Conservation (phyloP, 2,113 vertebrate genomes). For the Rhinoderma darwinii region DNA sequence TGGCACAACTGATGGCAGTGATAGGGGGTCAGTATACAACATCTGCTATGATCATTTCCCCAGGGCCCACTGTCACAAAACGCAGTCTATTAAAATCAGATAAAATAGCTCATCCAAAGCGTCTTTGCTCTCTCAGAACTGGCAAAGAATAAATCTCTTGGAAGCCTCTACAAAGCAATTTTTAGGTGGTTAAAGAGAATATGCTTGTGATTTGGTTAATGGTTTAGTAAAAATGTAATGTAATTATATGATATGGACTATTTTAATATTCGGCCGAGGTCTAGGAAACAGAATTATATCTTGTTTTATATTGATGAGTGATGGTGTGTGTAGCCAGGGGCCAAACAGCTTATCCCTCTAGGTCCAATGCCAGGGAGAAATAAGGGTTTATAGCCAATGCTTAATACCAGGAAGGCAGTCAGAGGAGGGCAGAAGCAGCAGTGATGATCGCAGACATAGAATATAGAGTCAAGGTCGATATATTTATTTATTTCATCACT, state of each 20-base stretch:
- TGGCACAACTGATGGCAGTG: slow-evolving; percentile 33
- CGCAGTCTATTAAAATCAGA: slow-evolving; percentile 58
- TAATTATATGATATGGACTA: background rate
- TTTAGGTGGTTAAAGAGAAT: background rate
- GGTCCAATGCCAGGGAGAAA: background rate
- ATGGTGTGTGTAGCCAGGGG: background rate
- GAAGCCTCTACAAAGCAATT: background rate
- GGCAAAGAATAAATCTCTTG: slow-evolving; percentile 47
- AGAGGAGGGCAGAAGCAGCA: too few species aligned
- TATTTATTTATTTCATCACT: too few species aligned
- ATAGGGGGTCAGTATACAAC: slow-evolving; percentile 57
- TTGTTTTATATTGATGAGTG: too few species aligned
- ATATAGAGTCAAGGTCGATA: too few species aligned
- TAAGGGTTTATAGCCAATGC: too few species aligned
- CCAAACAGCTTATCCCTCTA: background rate
- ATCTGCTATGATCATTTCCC: slow-evolving; percentile 48
- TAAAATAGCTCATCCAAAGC: slow-evolving; percentile 50
- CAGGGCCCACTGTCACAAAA: slow-evolving; percentile 34
- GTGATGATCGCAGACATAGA: too few species aligned
- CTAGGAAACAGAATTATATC: background rate
- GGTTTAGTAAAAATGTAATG: background rate
- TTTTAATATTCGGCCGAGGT: background rate
- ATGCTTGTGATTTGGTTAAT: background rate
- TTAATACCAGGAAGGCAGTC: too few species aligned
- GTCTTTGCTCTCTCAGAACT: slow-evolving; percentile 17